Evolutionary conservation across 2,113 vertebrate species (phyloP), one percentile per base, ranked within the genome.

Genomic region (Muscicapa adusta): DNA sequence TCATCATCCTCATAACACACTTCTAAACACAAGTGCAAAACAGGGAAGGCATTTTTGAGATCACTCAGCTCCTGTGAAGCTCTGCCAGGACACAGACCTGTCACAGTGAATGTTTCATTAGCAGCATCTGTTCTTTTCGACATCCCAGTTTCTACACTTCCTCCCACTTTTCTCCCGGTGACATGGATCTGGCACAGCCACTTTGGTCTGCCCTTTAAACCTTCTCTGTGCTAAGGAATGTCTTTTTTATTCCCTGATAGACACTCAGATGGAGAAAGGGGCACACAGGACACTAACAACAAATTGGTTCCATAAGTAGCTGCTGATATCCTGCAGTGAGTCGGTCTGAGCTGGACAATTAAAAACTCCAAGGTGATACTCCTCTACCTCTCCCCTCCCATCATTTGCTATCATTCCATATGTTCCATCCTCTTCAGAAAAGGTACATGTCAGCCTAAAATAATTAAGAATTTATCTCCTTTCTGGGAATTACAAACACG

Each of bases 291-390:
- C 76, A 78, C 67, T 26, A 36, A 4, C 58, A 91, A 51, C 80
- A 74, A 93, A 93, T 93, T 78, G 84, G 33, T 67, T 91, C 70
- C 45, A 33, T 96, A 75, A 91, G 86, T 51, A 92, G 76, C 75
- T 63, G 61, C 73, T 40, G 48, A 51, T 48, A 24, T 53, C 93
- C 89, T 72, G 58, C 84, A 78, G 91, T 36, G 86, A 89, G 43
- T 80, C 43, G 12, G 47, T 67, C 85, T 81, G 86, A 89, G 77
- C 73, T 53, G 70, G n/a, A 81, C 5, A 18, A 94, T 92, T 89
- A 83, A 91, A 75, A 77, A 86, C 34, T 68, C 45, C 77, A 78
- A 84, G 66, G 68, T 92, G 91, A 75, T 91, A 26, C 5, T 80
- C 61, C 45, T 85, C 50, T 51, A 0, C 60, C 53, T 89, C 18